Percentiles rank a stretch among this genome's conserved stretches.
phyloP scores from a whole-genome alignment of 2,113 vertebrate genomes.

The Corvus hawaiiensis region DNA sequence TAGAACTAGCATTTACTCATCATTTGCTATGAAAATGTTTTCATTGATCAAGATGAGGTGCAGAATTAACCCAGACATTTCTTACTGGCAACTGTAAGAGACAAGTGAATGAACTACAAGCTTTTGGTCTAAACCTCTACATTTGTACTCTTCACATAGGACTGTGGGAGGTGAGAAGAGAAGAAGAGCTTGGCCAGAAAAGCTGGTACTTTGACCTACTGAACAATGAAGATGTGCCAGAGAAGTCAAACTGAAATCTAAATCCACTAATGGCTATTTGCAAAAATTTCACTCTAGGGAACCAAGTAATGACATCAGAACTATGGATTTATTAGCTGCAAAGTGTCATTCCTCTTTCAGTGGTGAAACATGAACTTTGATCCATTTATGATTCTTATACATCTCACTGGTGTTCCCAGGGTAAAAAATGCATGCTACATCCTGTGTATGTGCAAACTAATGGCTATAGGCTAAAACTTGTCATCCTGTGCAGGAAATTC shows the following conservation, averaged over 20 bases:
- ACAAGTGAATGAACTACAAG: not conserved
- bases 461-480: not conserved
- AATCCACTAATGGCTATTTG: not conserved
- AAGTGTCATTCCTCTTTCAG: not conserved
- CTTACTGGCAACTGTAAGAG: not conserved
- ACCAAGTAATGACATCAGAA: not conserved
- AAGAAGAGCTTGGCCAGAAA: not conserved
- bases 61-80: not conserved
- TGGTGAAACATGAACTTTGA: not conserved
- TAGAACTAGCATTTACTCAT: not conserved
- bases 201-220: not conserved
- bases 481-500: not conserved
- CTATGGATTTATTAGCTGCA: not conserved
- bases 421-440: constrained; percentile 15
- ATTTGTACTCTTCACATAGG: not conserved
- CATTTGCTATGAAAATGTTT: not conserved
- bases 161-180: not conserved
- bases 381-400: not conserved
- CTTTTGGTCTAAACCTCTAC: not conserved
- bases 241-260: not conserved
- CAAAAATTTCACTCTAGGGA: not conserved
- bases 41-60: not conserved
- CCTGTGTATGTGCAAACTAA: not conserved
- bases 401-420: not conserved
- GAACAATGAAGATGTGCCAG: not conserved